A percentile compares a stretch with the other conserved stretches of the same genome.
phyloP scores from a whole-genome alignment of 2,888 invertebrate species.

The Ophonus ardosiacus region DNA sequence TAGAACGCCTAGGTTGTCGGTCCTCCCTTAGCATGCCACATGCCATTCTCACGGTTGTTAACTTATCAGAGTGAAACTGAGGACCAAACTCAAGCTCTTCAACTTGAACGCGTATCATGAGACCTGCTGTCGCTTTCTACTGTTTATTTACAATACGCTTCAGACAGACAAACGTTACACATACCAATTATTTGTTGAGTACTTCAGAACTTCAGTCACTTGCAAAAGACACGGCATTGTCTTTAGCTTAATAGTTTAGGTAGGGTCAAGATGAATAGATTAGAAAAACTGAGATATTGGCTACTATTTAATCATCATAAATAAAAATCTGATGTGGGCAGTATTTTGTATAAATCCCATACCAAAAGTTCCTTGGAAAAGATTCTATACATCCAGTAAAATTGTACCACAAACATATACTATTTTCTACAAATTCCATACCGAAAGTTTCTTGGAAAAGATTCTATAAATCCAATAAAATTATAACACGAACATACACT shows the following conservation, averaged over 20 bases:
- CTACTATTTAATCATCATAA: too few species aligned
- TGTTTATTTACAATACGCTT: conserved; percentile 40
- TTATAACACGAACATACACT: too few species aligned
- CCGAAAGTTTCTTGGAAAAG: too few species aligned
- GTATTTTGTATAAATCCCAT: too few species aligned
- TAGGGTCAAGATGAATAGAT: too few species aligned
- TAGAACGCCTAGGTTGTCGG: conserved; percentile 9
- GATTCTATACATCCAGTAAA: too few species aligned
- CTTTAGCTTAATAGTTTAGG: background rate
- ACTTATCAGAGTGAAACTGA: conserved; percentile 28
- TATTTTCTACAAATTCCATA: too few species aligned
- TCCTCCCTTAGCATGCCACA: conserved; percentile 41
- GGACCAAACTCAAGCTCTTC: conserved; percentile 14
- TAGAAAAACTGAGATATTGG: too few species aligned
- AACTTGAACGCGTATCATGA: conserved; percentile 5
- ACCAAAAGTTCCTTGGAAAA: too few species aligned
- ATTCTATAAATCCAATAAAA: too few species aligned
- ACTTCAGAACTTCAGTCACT: background rate
- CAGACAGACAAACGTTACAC: conserved; percentile 21
- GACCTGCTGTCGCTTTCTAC: background rate
- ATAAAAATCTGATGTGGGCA: too few species aligned
- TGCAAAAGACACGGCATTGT: background rate
- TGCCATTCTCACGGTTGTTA: conserved; percentile 44
- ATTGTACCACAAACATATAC: too few species aligned
- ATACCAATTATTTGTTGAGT: conserved; percentile 26